Percentiles rank a stretch among this genome's conserved stretches.
These are phyloP conservation scores for Chrysoperla carnea DNA, from an alignment of 1,140 invertebrate species.

Conservation along the genomic window DNA sequence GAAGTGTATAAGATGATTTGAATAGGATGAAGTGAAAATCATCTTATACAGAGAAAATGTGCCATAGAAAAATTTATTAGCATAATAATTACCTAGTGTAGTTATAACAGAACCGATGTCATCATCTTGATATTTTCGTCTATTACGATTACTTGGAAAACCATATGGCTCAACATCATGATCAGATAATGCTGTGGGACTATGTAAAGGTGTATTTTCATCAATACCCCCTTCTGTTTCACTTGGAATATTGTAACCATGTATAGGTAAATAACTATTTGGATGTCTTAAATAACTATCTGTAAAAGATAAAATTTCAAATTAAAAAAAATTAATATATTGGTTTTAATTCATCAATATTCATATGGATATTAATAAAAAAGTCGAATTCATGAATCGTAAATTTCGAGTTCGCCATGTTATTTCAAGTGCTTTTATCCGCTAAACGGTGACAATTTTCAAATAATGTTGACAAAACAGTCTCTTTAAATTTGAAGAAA, in stretches of 20 bases:
- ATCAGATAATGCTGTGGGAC: conserved; percentile 22
- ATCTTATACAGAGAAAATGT: too few relatives aligned
- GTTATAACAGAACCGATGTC: conserved; percentile 35
- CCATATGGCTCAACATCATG: conserved; percentile 46
- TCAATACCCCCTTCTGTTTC: conserved; percentile 34
- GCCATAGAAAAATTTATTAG: too few relatives aligned
- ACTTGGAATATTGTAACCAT: conserved; percentile 43
- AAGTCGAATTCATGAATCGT: too few relatives aligned
- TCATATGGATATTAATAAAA: conserved; percentile 5
- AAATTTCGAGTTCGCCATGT: too few relatives aligned
- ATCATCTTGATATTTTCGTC: conserved; percentile 32
- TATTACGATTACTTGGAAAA: conserved; percentile 40
- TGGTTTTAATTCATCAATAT: background rate
- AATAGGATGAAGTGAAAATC: too few relatives aligned
- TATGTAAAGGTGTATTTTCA: conserved; percentile 20
- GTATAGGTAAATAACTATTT: conserved; percentile 63
- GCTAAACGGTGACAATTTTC: too few relatives aligned
- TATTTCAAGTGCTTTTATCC: too few relatives aligned
- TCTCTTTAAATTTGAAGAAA: too few relatives aligned
- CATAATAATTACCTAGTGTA: conserved; percentile 25
- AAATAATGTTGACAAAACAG: too few relatives aligned
- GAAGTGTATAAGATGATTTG: too few relatives aligned
- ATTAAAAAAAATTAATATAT: background rate
- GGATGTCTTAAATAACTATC: conserved; percentile 64
- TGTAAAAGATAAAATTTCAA: conserved; percentile 18